phyloP scores from a whole-genome alignment of 1,140 invertebrate genomes.

The Solen grandis region DNA sequence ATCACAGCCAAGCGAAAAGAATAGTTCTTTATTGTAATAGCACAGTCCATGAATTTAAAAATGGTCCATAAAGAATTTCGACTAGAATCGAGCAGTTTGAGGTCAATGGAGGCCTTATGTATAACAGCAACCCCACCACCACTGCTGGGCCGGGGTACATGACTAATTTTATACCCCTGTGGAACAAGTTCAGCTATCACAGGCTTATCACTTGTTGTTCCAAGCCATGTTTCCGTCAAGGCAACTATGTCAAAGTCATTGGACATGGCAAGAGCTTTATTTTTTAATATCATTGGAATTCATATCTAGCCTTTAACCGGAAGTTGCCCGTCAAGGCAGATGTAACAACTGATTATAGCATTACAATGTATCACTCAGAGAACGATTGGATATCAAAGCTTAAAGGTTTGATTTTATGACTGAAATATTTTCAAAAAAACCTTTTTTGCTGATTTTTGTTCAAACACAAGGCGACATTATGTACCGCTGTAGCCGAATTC shows the following conservation, averaged over 20 bases:
- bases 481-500: too few relatives aligned
- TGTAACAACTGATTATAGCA: too few relatives aligned
- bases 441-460: too few relatives aligned
- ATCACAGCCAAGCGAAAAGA: slow-evolving; percentile 16
- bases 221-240: slow-evolving; percentile 42
- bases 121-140: slow-evolving; percentile 33
- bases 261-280: slow-evolving; percentile 16
- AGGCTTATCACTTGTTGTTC: slow-evolving; percentile 15
- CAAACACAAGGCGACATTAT: too few relatives aligned
- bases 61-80: not conserved
- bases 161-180: slow-evolving; percentile 14
- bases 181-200: slow-evolving; percentile 20
- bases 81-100: slow-evolving; percentile 4
- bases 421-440: too few relatives aligned
- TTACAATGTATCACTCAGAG: too few relatives aligned
- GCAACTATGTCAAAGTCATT: slow-evolving; percentile 34
- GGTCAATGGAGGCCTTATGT: slow-evolving; percentile 16
- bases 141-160: slow-evolving; percentile 7
- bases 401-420: too few relatives aligned
- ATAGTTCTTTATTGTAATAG: slow-evolving; percentile 10
- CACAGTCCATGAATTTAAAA: slow-evolving; percentile 32
- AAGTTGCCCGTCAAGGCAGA: too few relatives aligned
- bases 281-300: slow-evolving; percentile 27
- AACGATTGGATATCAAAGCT: too few relatives aligned
- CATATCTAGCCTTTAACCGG: not conserved